Base-by-base conservation (phyloP, 1,140 invertebrate genomes). In the Onthophagus taurus region DNA sequence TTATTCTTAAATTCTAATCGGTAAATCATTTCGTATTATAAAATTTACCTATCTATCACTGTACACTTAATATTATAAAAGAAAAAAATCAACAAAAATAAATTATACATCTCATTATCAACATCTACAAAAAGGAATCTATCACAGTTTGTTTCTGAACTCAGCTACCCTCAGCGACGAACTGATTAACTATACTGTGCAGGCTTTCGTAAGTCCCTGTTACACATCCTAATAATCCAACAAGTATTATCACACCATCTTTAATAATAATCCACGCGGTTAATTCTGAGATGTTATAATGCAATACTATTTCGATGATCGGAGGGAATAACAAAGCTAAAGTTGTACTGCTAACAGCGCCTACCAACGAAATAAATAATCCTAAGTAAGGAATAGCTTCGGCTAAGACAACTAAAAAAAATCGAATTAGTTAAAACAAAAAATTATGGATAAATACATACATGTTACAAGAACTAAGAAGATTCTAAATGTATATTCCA, bases 261-360 rank as follows among this genome's bases (percentile, higher is more conserved):
- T 85, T 87, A 23, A 71, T 52, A 0, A 73, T 47, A 68, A 77
- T 13, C 65, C 57, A 51, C 70, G 20, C 33, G 12, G 41, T 38
- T 16, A 53, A 18, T 65, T 51, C 72, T 58, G 16, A 65, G 55
- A 33, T 63, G 54, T 74, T 72, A 76, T 78, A 80, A 48, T 72
- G 74, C 0, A 75, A 74, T 54, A 75, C 79, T 13, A 72, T 71
- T 44, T 84, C 74, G 49, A 95, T 85, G 34, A 92, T 68, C 1
- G 90, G 85, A 12, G 92, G 92, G 58, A 94, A 85, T 1, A 88
- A 83, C 12, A 95, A 67, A 0, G 90, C 89, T 19, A 95, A 69
- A 1, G 84, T 81, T 4, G 87, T 84, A 13, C 90, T 74, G 46
- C 84, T 85, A 1, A 93, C 67, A 0, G 92, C 88, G 18, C 92